Conservation (phyloP, 2,797 vertebrate genomes). For the Psittacula derbiana region DNA sequence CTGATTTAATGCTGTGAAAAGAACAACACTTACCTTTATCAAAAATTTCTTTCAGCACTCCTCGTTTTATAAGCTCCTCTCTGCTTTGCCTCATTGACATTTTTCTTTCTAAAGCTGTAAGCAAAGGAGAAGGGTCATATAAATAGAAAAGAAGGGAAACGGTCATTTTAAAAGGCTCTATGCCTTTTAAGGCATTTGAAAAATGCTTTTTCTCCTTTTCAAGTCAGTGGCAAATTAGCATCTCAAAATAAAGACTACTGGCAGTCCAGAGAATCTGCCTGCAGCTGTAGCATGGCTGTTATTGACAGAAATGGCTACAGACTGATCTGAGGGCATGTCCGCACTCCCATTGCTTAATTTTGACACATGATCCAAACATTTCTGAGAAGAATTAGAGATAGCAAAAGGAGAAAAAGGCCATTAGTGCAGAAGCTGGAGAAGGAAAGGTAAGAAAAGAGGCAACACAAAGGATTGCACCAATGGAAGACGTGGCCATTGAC, state of each 20-base stretch:
- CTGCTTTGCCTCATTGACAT: conserved; percentile 97
- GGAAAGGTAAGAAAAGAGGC: not conserved
- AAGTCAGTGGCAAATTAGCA: not conserved
- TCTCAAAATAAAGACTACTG: not conserved
- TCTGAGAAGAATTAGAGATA: not conserved
- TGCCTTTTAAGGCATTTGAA: not conserved
- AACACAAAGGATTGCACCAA: not conserved
- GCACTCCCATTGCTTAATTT: not conserved
- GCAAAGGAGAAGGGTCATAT: conserved; percentile 43
- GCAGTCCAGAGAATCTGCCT: not conserved
- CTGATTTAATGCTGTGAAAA: not conserved
- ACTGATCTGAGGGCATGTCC: not conserved
- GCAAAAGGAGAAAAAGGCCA: not conserved
- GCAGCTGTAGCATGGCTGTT: not conserved
- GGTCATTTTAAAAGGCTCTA: not conserved
- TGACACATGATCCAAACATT: not conserved
- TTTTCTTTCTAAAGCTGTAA: conserved; percentile 94
- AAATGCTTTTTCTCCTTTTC: not conserved
- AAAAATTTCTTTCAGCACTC: conserved; percentile 97
- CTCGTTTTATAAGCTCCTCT: conserved; percentile 96
- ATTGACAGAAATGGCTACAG: not conserved
- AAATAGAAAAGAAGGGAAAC: conserved; percentile 13
- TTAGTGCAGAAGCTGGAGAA: not conserved
- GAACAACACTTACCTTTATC: conserved; percentile 90
- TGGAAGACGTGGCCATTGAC: rapidly evolving